These are phyloP conservation scores for Cybosia mesomella DNA, from an alignment of 2,888 invertebrate species.

Conservation along the genomic window DNA sequence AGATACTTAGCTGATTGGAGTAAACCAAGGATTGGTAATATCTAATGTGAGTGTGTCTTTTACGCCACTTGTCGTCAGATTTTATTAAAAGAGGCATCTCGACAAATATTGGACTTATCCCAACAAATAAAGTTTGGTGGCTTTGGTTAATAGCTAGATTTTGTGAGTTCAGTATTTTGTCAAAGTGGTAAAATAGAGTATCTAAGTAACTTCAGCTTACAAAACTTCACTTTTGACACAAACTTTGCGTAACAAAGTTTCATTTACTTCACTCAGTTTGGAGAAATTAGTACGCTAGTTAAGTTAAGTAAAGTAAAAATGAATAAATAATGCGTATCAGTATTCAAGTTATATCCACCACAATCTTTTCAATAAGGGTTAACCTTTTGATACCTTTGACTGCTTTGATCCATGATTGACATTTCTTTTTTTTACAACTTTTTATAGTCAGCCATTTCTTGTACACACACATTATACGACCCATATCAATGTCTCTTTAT, in stretches of 20 bases:
- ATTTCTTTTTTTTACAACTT: conserved; percentile 8
- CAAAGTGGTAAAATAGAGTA: too few species aligned
- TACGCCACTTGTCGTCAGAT: background rate
- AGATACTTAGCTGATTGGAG: background rate
- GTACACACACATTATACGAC: conserved; percentile 4
- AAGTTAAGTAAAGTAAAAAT: too few species aligned
- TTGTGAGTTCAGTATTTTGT: too few species aligned
- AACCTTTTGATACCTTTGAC: background rate
- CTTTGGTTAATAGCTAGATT: background rate
- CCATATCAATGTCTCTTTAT: conserved; percentile 6
- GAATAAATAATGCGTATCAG: background rate
- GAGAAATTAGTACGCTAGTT: too few species aligned
- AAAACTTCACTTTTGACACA: too few species aligned
- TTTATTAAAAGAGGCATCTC: background rate
- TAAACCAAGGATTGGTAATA: background rate
- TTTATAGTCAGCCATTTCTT: background rate
- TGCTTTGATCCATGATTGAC: conserved; percentile 4
- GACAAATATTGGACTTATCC: background rate
- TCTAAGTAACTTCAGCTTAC: too few species aligned
- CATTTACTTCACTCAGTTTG: too few species aligned
- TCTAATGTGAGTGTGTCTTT: background rate
- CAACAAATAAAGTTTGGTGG: too few species aligned
- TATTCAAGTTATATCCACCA: background rate
- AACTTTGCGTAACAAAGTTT: too few species aligned
- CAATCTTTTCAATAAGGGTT: background rate